These are phyloP conservation scores for Mya arenaria DNA, from an alignment of 1,140 invertebrate species.

Conservation along the genomic window DNA sequence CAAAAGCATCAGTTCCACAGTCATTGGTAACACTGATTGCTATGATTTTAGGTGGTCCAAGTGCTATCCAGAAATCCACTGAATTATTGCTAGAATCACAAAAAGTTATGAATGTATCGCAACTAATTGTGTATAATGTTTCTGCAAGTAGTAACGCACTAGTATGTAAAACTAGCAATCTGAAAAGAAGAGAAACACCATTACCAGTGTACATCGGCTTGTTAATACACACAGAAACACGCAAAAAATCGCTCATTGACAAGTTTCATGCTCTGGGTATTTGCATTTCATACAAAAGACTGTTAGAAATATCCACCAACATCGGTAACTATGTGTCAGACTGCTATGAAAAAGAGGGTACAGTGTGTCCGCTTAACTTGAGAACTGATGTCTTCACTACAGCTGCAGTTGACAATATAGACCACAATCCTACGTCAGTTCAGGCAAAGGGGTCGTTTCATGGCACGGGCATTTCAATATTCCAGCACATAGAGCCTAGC, in stretches of 20 bases:
- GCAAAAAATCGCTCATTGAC: slow-evolving; percentile 58
- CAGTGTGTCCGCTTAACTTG: slow-evolving; percentile 50
- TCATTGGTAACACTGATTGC: too few relatives aligned
- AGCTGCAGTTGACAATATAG: slow-evolving; percentile 60
- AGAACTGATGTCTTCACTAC: slow-evolving; percentile 50
- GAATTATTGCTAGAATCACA: too few relatives aligned
- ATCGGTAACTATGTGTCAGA: slow-evolving; percentile 23
- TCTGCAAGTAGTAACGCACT: too few relatives aligned
- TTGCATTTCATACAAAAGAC: slow-evolving; percentile 56
- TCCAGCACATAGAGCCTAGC: slow-evolving; percentile 51
- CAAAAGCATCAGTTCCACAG: too few relatives aligned
- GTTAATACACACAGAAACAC: slow-evolving; percentile 50
- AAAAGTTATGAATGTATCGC: too few relatives aligned
- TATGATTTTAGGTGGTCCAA: too few relatives aligned
- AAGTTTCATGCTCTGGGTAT: slow-evolving; percentile 53
- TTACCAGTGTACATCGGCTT: slow-evolving; percentile 60
- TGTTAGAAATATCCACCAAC: slow-evolving; percentile 48
- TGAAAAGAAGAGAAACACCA: slow-evolving; percentile 53
- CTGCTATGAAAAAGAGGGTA: slow-evolving; percentile 31
- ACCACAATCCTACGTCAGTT: slow-evolving; percentile 63
- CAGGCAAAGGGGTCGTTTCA: slow-evolving; percentile 61
- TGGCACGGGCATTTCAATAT: slow-evolving; percentile 65
- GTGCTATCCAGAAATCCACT: too few relatives aligned
- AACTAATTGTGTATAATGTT: too few relatives aligned
- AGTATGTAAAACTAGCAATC: slow-evolving; percentile 54